Base-by-base conservation (phyloP, 2,797 vertebrate genomes). In the Australoheros facetus region DNA sequence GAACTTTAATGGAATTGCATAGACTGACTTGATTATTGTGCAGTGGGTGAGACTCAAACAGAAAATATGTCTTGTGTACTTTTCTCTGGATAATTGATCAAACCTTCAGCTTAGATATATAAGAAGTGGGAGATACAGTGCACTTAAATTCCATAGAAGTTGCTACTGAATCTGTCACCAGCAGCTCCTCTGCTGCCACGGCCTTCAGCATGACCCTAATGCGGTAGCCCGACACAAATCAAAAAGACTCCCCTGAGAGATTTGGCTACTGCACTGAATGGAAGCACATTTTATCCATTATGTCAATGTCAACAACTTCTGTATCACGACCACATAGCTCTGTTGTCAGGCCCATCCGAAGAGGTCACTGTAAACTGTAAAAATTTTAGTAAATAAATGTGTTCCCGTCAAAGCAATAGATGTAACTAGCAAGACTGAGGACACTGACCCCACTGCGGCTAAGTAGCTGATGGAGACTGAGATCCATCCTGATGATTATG, bases 1-100 rank as follows among this genome's bases (percentile, higher is more conserved):
- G 53, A 39, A 45, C 17, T 55, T 60, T 81, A 84, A 84, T 85
- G 37, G 64, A 51, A 59, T 57, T 26, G 60, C 13, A 11, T 75
- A 56, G 58, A 75, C 45, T 56, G 62, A 82, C 56, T 71, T 30
- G 37, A 82, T 79, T 69, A 82, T 28, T 10, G 17, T 54, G 32
- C 28, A 3, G 53, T 23, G 19, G 32, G 7, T 0, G 10, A 73
- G 5, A 81, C 14, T 73, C 42, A 55, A 79, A 81, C 14, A 71
- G 51, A 55, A 79, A 7, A 80, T 51, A 60, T 17, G 45, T 60
- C 54, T 75, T 10, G 4, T 26, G 11, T 71, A 56, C 13, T 17
- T 48, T 73, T 48, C 37, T 77, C 19, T 21, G 51, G 19, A 48
- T 79, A 56, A 82, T 60, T 72, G 64, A 74, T 75, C 77, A 70